These are phyloP conservation scores for Chironomus striatipennis DNA, from an alignment of 1,140 invertebrate species.

Conservation along the genomic window DNA sequence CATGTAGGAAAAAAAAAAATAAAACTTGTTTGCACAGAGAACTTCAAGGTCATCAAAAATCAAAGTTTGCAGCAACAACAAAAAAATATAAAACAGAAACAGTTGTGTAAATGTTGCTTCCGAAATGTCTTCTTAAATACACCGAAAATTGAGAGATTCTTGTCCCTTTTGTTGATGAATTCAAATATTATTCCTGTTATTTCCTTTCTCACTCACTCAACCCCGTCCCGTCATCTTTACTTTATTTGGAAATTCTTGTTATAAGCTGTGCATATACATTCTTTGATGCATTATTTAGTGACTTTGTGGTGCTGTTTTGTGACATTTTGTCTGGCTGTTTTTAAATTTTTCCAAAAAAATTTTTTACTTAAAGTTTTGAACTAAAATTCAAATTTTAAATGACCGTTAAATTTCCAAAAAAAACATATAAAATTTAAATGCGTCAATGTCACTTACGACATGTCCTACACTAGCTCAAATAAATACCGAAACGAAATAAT, in stretches of 20 bases:
- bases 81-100: background rate
- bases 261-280: no score
- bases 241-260: background rate
- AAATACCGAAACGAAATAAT: background rate
- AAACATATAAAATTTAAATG: no score
- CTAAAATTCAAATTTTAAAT: no score
- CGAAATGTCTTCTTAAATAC: slow-evolving; percentile 7
- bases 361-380: no score
- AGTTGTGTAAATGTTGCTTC: background rate
- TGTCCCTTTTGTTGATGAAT: no score
- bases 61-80: background rate
- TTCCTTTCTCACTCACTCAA: no score
- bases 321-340: no score
- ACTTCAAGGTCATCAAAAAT: background rate
- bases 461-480: background rate
- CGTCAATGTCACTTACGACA: background rate
- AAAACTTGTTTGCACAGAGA: slow-evolving; percentile 19
- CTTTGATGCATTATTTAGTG: no score
- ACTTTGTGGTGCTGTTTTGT: no score
- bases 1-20: background rate
- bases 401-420: no score
- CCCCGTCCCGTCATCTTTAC: background rate
- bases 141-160: background rate
- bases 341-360: no score
- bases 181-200: no score